Base-by-base conservation (phyloP, 2,113 vertebrate species). In the Gambusia affinis region DNA sequence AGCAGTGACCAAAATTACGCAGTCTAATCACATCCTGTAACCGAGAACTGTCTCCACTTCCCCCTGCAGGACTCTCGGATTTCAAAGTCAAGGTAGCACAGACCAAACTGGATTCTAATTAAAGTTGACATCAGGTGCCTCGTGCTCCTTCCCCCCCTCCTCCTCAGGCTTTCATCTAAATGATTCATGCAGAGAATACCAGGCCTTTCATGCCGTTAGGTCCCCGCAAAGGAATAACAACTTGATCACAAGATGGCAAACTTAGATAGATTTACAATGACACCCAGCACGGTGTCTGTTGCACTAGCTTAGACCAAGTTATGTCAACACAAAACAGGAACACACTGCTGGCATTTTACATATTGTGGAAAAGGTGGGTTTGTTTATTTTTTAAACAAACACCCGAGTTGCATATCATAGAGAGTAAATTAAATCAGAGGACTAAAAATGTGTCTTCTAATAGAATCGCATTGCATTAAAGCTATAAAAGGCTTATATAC, bases 71-170 rank as follows among this genome's bases (percentile, higher is more conserved):
- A 90, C 83, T 88, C 76, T 85, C 51, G 77, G 87, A 92, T 93
- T 91, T 94, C 87, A 92, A 90, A 93, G 93, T 92, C 92, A 91
- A 92, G 92, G 90, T 91, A 93, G 85, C 71, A 30, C 60, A 15
- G 88, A 80, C 90, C 89, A 92, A 94, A 94, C 88, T 91, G 85
- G 90, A 93, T 87, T 88, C 87, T 92, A 92, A 94, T 94, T 94
- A 92, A 93, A 92, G 84, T 83, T 92, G 93, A 93, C 92, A 92
- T 87, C 93, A 94, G 93, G 93, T 92, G 89, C 87, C 89, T 91
- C 75, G 4, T 81, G 78, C 82, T 76, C 76, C 84, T 80, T 83
- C 75, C 64, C 60, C 63, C 64, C 81, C 87, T 73, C 82, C 81
- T 89, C 85, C 85, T 82, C 86, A 29, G 86, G 87, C 91, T 92